Evolutionary conservation across 53 echinoderm and acorn worm species (phyloP).

Genomic region (Temnopleurus reevesii): DNA sequence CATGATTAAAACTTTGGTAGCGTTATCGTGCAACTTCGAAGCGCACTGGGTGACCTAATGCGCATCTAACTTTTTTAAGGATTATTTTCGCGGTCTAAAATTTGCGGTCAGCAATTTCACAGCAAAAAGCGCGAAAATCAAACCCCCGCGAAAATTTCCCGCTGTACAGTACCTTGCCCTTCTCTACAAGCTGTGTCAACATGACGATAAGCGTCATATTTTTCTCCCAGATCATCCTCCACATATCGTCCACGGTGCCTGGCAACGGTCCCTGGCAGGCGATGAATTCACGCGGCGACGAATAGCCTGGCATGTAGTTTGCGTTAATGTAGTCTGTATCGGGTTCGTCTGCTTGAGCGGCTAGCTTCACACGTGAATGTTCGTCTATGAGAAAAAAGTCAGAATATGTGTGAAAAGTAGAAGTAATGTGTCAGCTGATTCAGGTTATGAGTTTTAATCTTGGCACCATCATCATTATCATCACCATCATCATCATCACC

Average conservation of each 20-base stretch:
- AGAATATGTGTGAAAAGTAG: neutral
- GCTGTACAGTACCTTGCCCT: neutral
- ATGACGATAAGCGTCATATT: constrained; percentile 79
- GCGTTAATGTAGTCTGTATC: constrained; percentile 62
- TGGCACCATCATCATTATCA: neutral
- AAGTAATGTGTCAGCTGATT: neutral
- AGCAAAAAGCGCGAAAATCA: neutral
- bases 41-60: too few species aligned
- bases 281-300: constrained; percentile 89
- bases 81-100: too few species aligned
- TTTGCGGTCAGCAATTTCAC: too few species aligned
- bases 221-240: constrained; percentile 98
- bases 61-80: too few species aligned
- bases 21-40: too few species aligned
- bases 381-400: constrained; percentile 65
- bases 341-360: constrained; percentile 22
- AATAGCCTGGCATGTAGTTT: constrained; percentile 77
- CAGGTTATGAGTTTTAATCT: neutral
- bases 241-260: constrained; percentile 89
- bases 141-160: neutral
- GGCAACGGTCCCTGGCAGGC: constrained; percentile 94
- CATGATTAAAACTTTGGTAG: neutral
- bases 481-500: neutral
- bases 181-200: constrained; percentile 90
- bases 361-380: constrained; percentile 47